A percentile compares a stretch with the other conserved stretches of the same genome.
Evolutionary conservation across 2,113 vertebrate genomes (phyloP).

Genomic region (Hyaena hyaena): DNA sequence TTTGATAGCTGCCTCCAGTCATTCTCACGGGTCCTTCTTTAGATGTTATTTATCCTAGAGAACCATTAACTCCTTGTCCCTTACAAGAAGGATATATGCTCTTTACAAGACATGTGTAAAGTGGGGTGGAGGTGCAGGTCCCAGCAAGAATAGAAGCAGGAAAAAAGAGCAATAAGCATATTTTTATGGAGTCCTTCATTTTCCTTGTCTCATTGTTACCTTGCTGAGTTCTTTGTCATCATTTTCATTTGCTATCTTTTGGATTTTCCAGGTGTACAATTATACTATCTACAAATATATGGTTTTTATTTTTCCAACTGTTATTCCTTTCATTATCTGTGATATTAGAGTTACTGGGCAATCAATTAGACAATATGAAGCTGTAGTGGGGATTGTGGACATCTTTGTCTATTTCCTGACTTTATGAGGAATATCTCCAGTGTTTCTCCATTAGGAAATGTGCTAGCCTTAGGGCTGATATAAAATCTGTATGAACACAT

Average conservation of each 20-base stretch:
- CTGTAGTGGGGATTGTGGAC: background rate
- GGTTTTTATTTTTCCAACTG: background rate
- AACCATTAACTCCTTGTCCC: background rate
- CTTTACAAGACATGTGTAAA: background rate
- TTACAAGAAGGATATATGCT: background rate
- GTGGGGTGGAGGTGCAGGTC: background rate
- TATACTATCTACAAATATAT: background rate
- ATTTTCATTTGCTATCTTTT: constrained; percentile 1
- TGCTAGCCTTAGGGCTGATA: background rate
- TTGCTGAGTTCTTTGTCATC: background rate
- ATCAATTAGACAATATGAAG: background rate
- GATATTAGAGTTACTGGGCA: background rate
- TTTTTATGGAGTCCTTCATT: background rate
- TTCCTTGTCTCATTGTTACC: background rate
- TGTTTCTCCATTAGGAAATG: background rate
- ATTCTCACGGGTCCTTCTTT: background rate
- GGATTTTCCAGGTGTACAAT: background rate
- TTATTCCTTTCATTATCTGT: background rate
- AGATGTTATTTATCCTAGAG: background rate
- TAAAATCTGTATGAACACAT: background rate
- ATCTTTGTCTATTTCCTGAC: background rate
- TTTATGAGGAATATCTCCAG: background rate
- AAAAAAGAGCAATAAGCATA: background rate
- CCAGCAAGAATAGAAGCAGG: background rate
- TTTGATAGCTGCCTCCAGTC: background rate